Percentiles rank a stretch among this genome's conserved stretches.
Evolutionary conservation across 1,140 invertebrate species (phyloP).

Genomic region (Drosophila nigrodunni): DNA sequence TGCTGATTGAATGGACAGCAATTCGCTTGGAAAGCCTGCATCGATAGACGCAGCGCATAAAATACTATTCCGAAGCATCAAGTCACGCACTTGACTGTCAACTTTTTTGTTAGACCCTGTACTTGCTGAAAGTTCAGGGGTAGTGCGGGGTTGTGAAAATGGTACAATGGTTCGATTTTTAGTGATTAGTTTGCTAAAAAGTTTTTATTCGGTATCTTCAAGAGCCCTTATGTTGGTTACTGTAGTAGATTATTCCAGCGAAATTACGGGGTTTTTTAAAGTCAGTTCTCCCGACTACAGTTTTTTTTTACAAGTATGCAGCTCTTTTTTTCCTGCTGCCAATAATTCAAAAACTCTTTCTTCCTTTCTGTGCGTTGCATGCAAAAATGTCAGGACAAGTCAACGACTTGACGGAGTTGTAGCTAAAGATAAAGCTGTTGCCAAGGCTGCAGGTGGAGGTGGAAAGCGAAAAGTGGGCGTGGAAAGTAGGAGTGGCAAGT

Average conservation of each 20-base stretch:
- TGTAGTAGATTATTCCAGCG: no score
- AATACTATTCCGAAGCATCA: constrained; percentile 53
- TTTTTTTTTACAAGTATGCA: no score
- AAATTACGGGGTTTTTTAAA: no score
- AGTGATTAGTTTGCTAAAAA: no score
- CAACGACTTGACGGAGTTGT: constrained; percentile 19
- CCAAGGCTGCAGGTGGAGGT: constrained; percentile 2
- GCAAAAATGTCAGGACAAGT: constrained; percentile 67
- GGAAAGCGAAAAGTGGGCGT: neutral
- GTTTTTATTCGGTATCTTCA: no score
- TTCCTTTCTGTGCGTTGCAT: constrained; percentile 49
- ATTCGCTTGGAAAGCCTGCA: constrained; percentile 65
- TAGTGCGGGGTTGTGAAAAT: no score
- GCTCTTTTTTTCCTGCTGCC: constrained; percentile 45
- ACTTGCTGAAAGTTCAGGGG: no score
- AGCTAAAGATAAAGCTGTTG: constrained; percentile 14
- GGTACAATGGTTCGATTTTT: no score
- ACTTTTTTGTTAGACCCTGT: constrained; percentile 49
- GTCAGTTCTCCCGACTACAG: no score
- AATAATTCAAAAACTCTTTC: constrained; percentile 70
- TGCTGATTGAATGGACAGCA: constrained; percentile 79
- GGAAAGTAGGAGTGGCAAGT: neutral
- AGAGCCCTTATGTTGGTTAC: no score
- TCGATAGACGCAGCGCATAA: constrained; percentile 32
- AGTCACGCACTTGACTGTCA: constrained; percentile 76